Base-by-base conservation (phyloP, 1,140 invertebrate genomes). In the Pollicipes pollicipes region DNA sequence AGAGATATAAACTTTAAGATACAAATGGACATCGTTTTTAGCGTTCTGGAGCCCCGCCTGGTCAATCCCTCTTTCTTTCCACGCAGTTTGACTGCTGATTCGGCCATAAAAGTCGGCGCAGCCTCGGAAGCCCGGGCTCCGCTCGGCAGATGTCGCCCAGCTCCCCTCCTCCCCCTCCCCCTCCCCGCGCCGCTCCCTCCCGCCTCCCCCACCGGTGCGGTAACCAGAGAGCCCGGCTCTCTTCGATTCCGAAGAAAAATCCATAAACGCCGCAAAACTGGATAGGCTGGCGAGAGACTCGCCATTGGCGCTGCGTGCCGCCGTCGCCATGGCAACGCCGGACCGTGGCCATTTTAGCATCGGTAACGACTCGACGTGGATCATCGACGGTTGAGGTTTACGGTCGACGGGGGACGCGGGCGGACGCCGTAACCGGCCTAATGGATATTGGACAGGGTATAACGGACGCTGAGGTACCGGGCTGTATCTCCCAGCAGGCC, bases 341-440 rank as follows among this genome's bases (percentile, higher is more conserved):
- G 45, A 58, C 45, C 45, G 45, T 58, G 45, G 45, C 45, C 45
- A 58, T 58, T 58, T 58, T 58, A 58, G 45, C 45, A 58, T 58
- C 45, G 45, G 45, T 58, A 58, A 58, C 45, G 45, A 58, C 45
- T 10, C 45, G 45, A 24, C 21, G 45, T 58, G 45, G 45, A 58
- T 58, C 45, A 58, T 58, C 45, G 45, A 58, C 45, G 24, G 45
- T 58, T 58, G 45, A 58, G 45, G 45, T 58, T 58, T 58, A 58
- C 45, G 45, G 45, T 21, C 45, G 45, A 21, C 45, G 45, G 21
- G 45, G 45, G 45, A 58, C 13, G 45, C 45, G 45, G 10, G 45
- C 45, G 45, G 45, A 58, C 45, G 45, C 45, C 45, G 45, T 58
- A 58, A 58, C 45, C 45, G 13, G 45, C 21, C 45, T 58, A 58